phyloP scores from a whole-genome alignment of 2,888 invertebrate species.

The Chymomyza amoena region DNA sequence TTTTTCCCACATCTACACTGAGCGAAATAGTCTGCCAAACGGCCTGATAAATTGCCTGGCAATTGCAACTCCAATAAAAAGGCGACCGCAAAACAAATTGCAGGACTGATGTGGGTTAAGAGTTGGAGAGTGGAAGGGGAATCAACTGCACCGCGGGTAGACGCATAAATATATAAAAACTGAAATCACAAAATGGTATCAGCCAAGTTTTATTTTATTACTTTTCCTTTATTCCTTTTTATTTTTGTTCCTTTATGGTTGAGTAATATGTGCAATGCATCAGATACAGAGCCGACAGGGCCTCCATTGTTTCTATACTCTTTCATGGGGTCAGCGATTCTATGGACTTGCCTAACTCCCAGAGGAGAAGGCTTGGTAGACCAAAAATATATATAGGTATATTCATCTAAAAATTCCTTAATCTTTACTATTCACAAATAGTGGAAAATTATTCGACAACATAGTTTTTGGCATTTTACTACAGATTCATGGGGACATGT shows the following conservation, averaged over 20 bases:
- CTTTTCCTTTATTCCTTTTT: constrained; percentile 1
- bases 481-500: too few species aligned
- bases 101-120: constrained; percentile 59
- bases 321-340: too few species aligned
- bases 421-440: too few species aligned
- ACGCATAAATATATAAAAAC: constrained; percentile 4
- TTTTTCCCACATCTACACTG: constrained; percentile 35
- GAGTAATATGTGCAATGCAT: constrained; percentile 69
- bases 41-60: constrained; percentile 11
- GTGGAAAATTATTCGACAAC: too few species aligned
- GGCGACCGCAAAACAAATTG: constrained; percentile 64
- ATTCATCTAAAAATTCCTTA: too few species aligned
- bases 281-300: constrained; percentile 43
- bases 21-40: constrained; percentile 41
- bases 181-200: constrained; percentile 44
- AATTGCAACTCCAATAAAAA: constrained; percentile 56
- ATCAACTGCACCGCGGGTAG: background rate
- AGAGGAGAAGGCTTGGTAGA: too few species aligned
- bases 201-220: constrained; percentile 28
- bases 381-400: too few species aligned
- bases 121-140: background rate
- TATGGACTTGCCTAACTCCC: too few species aligned
- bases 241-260: constrained; percentile 18
- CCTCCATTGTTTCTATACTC: background rate
- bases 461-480: too few species aligned